Percentiles rank a stretch among this genome's conserved stretches.
Conservation (phyloP, 2,113 vertebrate species). For the Bothrops jararaca region DNA sequence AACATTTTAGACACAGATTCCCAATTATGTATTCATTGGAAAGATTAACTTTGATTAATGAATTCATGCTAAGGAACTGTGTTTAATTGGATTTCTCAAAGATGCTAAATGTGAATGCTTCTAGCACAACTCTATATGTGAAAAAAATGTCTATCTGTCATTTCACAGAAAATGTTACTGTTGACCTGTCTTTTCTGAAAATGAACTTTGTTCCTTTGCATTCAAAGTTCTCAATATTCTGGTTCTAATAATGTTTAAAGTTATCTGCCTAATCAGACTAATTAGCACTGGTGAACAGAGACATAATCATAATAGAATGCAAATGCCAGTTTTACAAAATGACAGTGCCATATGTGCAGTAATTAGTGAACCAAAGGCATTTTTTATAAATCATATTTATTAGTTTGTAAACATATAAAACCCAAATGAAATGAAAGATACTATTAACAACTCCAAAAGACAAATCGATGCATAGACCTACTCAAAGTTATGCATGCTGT, state of each 20-base stretch:
- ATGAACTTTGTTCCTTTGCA: constrained; percentile 36
- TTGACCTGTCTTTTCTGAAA: constrained; percentile 47
- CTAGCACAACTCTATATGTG: constrained; percentile 45
- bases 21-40: constrained; percentile 76
- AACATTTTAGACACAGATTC: constrained; percentile 73
- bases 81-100: constrained; percentile 79
- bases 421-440: constrained; percentile 74
- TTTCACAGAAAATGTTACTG: constrained; percentile 1
- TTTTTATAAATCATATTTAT: constrained; percentile 83
- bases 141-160: constrained; percentile 24
- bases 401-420: constrained; percentile 82
- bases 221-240: constrained; percentile 51
- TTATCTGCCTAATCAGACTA: constrained; percentile 81
- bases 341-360: constrained; percentile 80
- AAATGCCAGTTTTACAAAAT: constrained; percentile 79
- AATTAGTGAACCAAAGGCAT: constrained; percentile 77
- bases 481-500: neutral
- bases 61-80: constrained; percentile 76
- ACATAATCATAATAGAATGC: constrained; percentile 81
- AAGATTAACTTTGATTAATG: constrained; percentile 81
- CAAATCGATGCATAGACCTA: constrained; percentile 36
- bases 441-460: constrained; percentile 55
- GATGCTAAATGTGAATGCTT: constrained; percentile 68
- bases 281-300: constrained; percentile 78
- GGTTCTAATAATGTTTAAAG: constrained; percentile 68